Evolutionary conservation across 2,797 vertebrate species (phyloP), one percentile per base, ranked within the genome.

Genomic region (Pipistrellus pipistrellus): DNA sequence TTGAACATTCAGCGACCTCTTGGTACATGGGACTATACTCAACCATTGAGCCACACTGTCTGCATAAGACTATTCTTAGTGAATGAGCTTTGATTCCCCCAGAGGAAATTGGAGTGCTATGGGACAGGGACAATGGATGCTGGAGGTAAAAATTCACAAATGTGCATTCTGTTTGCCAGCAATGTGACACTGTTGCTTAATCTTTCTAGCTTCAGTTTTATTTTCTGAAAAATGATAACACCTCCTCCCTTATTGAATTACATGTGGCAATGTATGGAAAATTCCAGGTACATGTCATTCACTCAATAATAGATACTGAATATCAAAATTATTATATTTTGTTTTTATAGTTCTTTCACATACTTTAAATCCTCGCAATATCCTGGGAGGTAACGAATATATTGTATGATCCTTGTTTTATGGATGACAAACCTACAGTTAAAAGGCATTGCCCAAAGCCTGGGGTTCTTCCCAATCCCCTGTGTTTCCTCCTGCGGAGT

Each of bases 171-270:
- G 14, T 8, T 64, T 85, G 35, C 10, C 48, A 75, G 7, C 3
- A 32, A 23, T 14, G 11, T 27, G 41, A 32, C 9, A 20, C n/a
- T 85, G 38, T 80, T 46, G 21, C 13, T 35, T n/a, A 68, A 73
- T 2, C 38, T 71, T 20, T 48, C 17, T 18, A 41, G 27, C 21
- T 23, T 87, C 68, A 32, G 27, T 88, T 84, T 94, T 72, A 10
- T 77, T 30, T 41, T 85, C 51, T 82, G n/a, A 88, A 59, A 88
- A 80, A 72, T 93, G 23, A 55, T 68, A 78, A 57, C 35, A 78
- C 62, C 73, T 25, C n/a, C 9, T 57, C 15, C 20, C 13, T 73
- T 81, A 18, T 41, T 84, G 30, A 8, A 76, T 80, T 83, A 83
- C 85, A 57, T 86, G 25, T 62, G 30, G 14, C 44, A 46, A 44